Conservation (phyloP, 1,140 invertebrate species). For the Grapholita molesta region DNA sequence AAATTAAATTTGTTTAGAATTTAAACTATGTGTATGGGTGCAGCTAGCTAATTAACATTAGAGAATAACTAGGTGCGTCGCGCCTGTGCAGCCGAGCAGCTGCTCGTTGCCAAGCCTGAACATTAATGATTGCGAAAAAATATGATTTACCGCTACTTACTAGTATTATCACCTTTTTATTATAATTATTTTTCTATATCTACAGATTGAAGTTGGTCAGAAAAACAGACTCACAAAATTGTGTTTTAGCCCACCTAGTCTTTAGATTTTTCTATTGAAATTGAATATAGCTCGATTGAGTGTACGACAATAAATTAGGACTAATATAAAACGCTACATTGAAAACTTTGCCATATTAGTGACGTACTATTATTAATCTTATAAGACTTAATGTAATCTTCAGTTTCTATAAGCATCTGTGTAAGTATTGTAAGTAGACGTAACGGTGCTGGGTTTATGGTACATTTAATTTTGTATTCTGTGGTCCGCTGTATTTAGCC, state of each 20-base stretch:
- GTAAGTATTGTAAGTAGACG: slow-evolving; percentile 72
- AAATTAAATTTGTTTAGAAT: background rate
- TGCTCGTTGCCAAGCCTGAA: slow-evolving; percentile 28
- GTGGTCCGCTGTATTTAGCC: slow-evolving; percentile 47
- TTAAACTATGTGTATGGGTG: slow-evolving; percentile 37
- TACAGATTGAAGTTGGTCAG: slow-evolving; percentile 23
- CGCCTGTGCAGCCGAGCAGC: background rate
- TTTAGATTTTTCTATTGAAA: slow-evolving; percentile 56
- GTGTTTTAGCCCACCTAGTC: slow-evolving; percentile 73
- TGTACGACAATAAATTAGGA: slow-evolving; percentile 58
- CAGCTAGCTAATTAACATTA: slow-evolving; percentile 43
- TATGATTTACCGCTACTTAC: slow-evolving; percentile 18
- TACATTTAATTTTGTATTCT: slow-evolving; percentile 71
- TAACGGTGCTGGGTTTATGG: slow-evolving; percentile 74
- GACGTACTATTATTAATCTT: slow-evolving; percentile 68
- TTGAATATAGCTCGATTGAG: slow-evolving; percentile 53
- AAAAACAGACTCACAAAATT: slow-evolving; percentile 53
- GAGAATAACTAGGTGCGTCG: slow-evolving; percentile 26
- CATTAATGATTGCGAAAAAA: slow-evolving; percentile 22
- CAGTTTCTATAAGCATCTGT: slow-evolving; percentile 60
- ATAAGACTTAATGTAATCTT: slow-evolving; percentile 73
- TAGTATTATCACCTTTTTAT: slow-evolving; percentile 22
- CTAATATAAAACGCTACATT: slow-evolving; percentile 71
- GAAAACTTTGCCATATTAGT: slow-evolving; percentile 78
- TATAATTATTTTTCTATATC: slow-evolving; percentile 19